A percentile compares a stretch with the other conserved stretches of the same genome.
Conservation (phyloP, 1,140 invertebrate genomes). For the Heliothis subflexa region DNA sequence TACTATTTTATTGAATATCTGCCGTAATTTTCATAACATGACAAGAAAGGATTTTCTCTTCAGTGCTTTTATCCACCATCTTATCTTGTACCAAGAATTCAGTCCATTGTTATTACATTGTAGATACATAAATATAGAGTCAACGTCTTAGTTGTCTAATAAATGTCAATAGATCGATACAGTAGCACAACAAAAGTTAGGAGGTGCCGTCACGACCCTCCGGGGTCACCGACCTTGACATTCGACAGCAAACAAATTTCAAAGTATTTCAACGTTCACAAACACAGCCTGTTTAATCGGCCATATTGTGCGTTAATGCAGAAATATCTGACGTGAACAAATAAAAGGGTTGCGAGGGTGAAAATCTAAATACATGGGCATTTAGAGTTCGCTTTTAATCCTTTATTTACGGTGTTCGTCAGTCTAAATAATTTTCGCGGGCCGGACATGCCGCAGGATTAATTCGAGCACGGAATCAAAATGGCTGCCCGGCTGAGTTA, state of each 20-base stretch:
- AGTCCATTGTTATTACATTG: neutral
- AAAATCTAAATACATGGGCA: conserved; percentile 78
- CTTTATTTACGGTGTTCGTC: conserved; percentile 73
- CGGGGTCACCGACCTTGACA: conserved; percentile 66
- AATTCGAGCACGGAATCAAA: conserved; percentile 77
- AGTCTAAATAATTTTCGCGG: conserved; percentile 75
- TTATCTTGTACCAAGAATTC: neutral
- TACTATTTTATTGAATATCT: neutral
- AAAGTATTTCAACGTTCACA: conserved; percentile 55
- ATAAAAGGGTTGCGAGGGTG: conserved; percentile 70
- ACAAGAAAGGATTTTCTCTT: too few species aligned
- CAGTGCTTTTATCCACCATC: too few species aligned
- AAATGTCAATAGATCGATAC: conserved; percentile 20
- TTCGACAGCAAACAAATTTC: conserved; percentile 53
- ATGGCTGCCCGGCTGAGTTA: conserved; percentile 63
- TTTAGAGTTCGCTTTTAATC: conserved; percentile 73
- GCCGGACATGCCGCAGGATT: conserved; percentile 74
- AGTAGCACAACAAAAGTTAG: conserved; percentile 28
- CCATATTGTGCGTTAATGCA: conserved; percentile 64
- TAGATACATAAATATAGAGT: neutral
- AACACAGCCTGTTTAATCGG: conserved; percentile 62
- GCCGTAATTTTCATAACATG: neutral
- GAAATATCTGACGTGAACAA: conserved; percentile 65
- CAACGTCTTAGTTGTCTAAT: neutral
- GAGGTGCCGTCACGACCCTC: conserved; percentile 52